These are phyloP conservation scores for Phacellophora camtschatica DNA, from an alignment of 30 jellyfish, hydroid and myxozoan genomes.

Conservation along the genomic window DNA sequence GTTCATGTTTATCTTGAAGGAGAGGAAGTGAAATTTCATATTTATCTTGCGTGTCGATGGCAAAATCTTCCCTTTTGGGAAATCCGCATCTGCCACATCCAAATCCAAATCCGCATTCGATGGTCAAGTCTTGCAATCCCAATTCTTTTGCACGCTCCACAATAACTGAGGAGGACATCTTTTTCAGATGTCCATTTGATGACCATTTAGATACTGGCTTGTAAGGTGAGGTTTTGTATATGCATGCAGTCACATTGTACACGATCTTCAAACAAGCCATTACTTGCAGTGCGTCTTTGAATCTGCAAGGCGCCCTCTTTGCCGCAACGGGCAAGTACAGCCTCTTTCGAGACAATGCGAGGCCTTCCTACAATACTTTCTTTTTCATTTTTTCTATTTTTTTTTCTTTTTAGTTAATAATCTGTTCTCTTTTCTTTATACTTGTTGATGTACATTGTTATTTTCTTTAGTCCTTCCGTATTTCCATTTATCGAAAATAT, in stretches of 20 bases:
- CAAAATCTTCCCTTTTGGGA: background rate
- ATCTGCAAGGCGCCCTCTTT: constrained; percentile 5
- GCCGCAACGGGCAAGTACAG: constrained; percentile 25
- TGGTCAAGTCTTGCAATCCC: background rate
- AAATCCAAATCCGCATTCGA: too few species aligned
- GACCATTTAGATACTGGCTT: background rate
- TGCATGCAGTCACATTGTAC: background rate
- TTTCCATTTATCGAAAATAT: background rate
- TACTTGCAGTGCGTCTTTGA: too few species aligned
- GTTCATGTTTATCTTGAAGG: background rate
- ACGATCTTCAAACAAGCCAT: background rate
- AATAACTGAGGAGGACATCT: background rate
- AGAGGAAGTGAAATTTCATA: background rate
- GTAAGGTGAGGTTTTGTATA: background rate
- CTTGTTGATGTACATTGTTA: background rate
- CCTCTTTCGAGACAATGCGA: constrained; percentile 1
- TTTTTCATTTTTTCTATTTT: background rate
- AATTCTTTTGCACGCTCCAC: background rate
- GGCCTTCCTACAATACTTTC: background rate
- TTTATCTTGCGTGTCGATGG: background rate
- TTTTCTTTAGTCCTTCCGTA: background rate
- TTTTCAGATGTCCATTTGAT: background rate
- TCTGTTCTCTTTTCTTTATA: background rate
- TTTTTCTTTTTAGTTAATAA: background rate
- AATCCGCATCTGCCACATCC: background rate